These are phyloP conservation scores for Muricea muricata DNA, from an alignment of 92 coral and sea anemone genomes.

Conservation along the genomic window DNA sequence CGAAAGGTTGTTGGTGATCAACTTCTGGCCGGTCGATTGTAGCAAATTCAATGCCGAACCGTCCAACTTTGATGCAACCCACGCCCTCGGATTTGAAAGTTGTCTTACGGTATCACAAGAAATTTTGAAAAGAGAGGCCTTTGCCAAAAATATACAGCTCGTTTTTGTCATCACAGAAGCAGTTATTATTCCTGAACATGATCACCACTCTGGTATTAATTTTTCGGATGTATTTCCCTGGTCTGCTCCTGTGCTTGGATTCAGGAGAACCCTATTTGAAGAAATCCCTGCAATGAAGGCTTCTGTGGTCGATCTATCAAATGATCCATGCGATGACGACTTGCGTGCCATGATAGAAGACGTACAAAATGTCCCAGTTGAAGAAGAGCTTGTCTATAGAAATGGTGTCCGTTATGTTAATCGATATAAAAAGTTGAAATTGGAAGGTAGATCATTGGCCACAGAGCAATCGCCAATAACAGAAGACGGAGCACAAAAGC, in stretches of 20 bases:
- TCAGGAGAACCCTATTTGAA: constrained; percentile 16
- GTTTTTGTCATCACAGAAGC: constrained; percentile 36
- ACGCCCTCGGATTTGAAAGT: constrained; percentile 48
- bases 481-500: not conserved
- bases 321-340: constrained; percentile 29
- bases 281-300: not conserved
- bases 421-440: constrained; percentile 47
- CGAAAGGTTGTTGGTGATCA: constrained; percentile 33
- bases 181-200: not conserved
- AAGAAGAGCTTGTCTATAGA: constrained; percentile 71
- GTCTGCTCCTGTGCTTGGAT: constrained; percentile 43
- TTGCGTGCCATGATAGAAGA: constrained; percentile 50
- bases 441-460: not conserved
- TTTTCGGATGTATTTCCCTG: constrained; percentile 37
- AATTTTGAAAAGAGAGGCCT: constrained; percentile 18
- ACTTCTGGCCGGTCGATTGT: constrained; percentile 68
- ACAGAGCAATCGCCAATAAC: not conserved
- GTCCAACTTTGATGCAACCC: constrained; percentile 20
- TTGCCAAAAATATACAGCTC: not conserved
- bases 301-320: not conserved
- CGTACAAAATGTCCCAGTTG: constrained; percentile 20
- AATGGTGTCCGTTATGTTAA: constrained; percentile 69
- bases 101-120: constrained; percentile 30
- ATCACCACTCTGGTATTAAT: too few species aligned
- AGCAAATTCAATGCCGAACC: constrained; percentile 18